Base-by-base conservation (phyloP, 2,113 vertebrate species). In the Ramphastos sulfuratus region DNA sequence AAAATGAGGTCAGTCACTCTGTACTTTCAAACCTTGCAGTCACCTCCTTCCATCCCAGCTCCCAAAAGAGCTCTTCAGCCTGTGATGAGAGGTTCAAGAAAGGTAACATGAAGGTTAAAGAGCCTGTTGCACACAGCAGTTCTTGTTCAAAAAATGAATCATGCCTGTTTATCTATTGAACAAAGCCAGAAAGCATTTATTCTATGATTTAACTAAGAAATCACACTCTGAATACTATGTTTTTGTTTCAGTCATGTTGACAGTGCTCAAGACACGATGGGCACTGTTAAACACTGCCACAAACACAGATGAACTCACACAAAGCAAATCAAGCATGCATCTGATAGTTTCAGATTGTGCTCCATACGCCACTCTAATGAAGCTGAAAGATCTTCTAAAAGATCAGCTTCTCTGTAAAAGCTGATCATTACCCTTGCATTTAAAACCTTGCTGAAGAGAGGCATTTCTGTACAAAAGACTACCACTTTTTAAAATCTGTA, bases 251-350 rank as follows among this genome's bases (percentile, higher is more conserved):
- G 1, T 17, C 16, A 3, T 9, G 44, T 50, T 87, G 25, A 4
- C 39, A 59, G 56, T 2, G 39, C 64, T 81, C 33, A 19, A 18
- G 52, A 52, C 39, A 35, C 0, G 4, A 27, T 37, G 48, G 58
- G 67, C 44, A 19, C 79, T 28, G 61, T 7, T 7, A 48, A 58
- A 64, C 7, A 19, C 25, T 30, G 59, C 30, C 77, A 65, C 65
- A 73, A 33, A 28, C 44, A 42, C 31, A 8, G 0, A 7, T 16
- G 39, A 78, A 50, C 46, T 20, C 52, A 16, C 39, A 58, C 46
- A 23, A 13, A 33, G n/a, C 74, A 69, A 39, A 55, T 2, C 37
- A 25, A 1, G 6, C 7, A 4, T 0, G 9, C 23, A 4, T 20
- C 18, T n/a, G 7, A n/a, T 3, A 3, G 7, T 17, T 86, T 61